phyloP scores from a whole-genome alignment of 2,113 vertebrate species.

The Rhinoderma darwinii region DNA sequence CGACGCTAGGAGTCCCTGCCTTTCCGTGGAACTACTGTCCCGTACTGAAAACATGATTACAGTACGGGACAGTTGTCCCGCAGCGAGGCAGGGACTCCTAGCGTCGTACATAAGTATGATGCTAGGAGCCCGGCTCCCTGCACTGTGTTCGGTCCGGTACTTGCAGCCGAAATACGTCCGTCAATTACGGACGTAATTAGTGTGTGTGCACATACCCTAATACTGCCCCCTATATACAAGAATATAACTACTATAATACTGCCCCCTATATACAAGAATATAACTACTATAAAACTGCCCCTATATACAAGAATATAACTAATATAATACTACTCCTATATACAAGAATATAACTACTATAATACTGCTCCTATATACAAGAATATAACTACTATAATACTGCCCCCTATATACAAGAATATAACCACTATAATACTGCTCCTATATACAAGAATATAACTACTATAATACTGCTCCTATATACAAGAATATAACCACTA shows the following conservation, averaged over 20 bases:
- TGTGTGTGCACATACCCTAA: too few species aligned
- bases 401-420: not conserved
- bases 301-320: not conserved
- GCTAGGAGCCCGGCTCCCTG: too few species aligned
- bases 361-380: not conserved
- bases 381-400: slow-evolving; percentile 8
- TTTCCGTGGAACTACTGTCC: too few species aligned
- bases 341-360: not conserved
- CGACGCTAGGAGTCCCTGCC: too few species aligned
- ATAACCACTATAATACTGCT: slow-evolving; percentile 5
- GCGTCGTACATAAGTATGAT: too few species aligned
- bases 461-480: not conserved
- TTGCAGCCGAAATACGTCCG: too few species aligned
- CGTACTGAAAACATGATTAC: too few species aligned
- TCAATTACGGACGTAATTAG: too few species aligned
- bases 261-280: not conserved
- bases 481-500: not conserved
- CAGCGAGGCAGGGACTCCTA: too few species aligned
- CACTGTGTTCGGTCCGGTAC: too few species aligned
- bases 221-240: not conserved
- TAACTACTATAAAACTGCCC: not conserved
- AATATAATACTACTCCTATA: not conserved
- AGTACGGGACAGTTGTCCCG: too few species aligned
- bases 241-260: slow-evolving; percentile 3
- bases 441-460: not conserved